Evolutionary conservation across 1,140 invertebrate species (phyloP).

Genomic region (Drosophila mauritiana): DNA sequence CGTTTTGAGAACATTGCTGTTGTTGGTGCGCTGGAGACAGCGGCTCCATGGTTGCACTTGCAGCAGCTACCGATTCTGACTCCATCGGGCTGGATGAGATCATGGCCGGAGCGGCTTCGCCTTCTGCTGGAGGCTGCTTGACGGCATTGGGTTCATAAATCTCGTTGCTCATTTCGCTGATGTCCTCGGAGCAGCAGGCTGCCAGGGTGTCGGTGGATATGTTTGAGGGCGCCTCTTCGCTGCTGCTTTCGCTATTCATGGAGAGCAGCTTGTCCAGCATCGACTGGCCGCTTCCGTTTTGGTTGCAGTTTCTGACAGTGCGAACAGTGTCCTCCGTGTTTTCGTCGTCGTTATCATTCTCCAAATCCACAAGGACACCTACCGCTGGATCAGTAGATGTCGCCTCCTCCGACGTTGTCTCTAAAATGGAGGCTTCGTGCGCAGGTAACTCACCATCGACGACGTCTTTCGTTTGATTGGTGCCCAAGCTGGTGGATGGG

Average conservation of each 20-base stretch:
- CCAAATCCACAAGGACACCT: constrained; percentile 59
- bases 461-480: constrained; percentile 1
- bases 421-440: neutral
- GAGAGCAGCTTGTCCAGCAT: constrained; percentile 82
- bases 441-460: constrained; percentile 11
- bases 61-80: neutral
- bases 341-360: constrained; percentile 75
- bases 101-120: constrained; percentile 2
- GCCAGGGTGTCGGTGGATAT: constrained; percentile 80
- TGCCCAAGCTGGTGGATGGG: neutral
- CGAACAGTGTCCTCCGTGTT: constrained; percentile 81
- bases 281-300: constrained; percentile 64
- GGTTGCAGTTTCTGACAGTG: constrained; percentile 55
- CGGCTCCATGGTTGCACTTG: constrained; percentile 26
- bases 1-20: constrained; percentile 74
- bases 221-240: constrained; percentile 76
- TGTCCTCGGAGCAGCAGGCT: constrained; percentile 76
- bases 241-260: constrained; percentile 82
- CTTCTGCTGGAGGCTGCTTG: constrained; percentile 11
- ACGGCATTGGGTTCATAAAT: constrained; percentile 37
- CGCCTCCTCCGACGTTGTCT: constrained; percentile 5
- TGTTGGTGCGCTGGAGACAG: constrained; percentile 45
- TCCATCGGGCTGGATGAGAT: constrained; percentile 10
- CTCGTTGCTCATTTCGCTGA: constrained; percentile 78
- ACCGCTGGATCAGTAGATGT: constrained; percentile 22